Base-by-base conservation (phyloP, 2,113 vertebrate species). In the Proteles cristata region DNA sequence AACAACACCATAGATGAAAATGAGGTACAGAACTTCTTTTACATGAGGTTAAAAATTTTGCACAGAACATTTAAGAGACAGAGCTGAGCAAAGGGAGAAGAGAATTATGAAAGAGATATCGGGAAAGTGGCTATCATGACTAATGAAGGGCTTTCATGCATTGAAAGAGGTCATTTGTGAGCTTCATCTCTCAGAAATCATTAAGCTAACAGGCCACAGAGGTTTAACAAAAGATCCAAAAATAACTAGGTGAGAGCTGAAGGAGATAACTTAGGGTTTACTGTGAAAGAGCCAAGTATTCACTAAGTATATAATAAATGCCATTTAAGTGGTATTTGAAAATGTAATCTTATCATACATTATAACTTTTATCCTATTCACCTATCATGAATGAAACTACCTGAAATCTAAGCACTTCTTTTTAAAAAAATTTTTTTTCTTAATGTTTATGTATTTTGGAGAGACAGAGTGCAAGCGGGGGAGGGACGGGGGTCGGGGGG, bases 331-430 rank as follows among this genome's bases (percentile, higher is more conserved):
- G 17, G 26, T 53, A 76, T 16, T 48, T 77, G 85, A 39, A 31
- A 17, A 71, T 88, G 76, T 88, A 53, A 88, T 88, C 74, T 69
- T 69, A 39, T 81, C 77, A 63, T 88, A 39, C 45, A 39, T 35
- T 81, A 16, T 81, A 71, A 63, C 50, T 35, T 93, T 71, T 88
- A 81, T 88, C 88, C 83, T 87, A 65, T 86, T 93, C 35, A 43
- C 19, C 8, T 90, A 83, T 79, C 5, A 26, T 10, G n/a, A 87
- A 69, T 26, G 33, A 53, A 83, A 66, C 48, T 50, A 33, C 58
- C 66, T 43, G 53, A 90, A 55, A 65, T 50, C 33, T n/a, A 83
- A 45, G 19, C 21, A 58, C n/a, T 43, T 86, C 14, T 77, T 77
- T 39, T 39, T 39, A 39, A 39, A 39, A 39, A 39, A 39, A 39